Evolutionary conservation across 2,797 vertebrate genomes (phyloP).

Genomic region (Distichodus sexfasciatus): DNA sequence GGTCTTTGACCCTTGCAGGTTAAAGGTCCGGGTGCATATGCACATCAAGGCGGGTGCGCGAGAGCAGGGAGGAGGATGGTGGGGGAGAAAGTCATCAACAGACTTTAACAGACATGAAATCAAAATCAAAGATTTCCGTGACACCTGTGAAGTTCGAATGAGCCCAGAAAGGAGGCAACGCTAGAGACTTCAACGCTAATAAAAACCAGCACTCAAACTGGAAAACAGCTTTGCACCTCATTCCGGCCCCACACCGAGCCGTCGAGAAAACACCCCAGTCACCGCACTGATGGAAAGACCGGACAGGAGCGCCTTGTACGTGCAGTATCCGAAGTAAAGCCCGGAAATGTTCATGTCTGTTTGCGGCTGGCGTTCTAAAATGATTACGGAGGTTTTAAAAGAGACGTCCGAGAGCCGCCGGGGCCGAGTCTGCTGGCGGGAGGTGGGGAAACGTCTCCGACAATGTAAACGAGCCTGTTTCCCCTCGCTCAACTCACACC

Average conservation of each 20-base stretch:
- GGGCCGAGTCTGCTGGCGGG: constrained; percentile 1
- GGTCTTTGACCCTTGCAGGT: constrained; percentile 43
- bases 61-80: not conserved
- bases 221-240: not conserved
- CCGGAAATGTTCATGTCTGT: constrained; percentile 22
- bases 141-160: too few species aligned
- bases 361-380: constrained; percentile 26
- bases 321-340: not conserved
- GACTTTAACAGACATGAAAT: too few species aligned
- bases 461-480: constrained; percentile 58
- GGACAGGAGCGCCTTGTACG: constrained; percentile 1
- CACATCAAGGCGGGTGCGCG: constrained; percentile 28
- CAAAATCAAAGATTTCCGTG: too few species aligned
- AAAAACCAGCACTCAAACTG: not conserved
- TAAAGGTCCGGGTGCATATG: constrained; percentile 44
- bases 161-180: too few species aligned
- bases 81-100: not conserved
- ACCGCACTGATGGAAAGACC: not conserved
- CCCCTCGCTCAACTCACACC: constrained; percentile 48
- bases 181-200: not conserved
- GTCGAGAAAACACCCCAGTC: not conserved
- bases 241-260: not conserved
- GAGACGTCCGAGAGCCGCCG: constrained; percentile 35
- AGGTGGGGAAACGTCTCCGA: constrained; percentile 46
- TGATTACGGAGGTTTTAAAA: constrained; percentile 46